Base-by-base conservation (phyloP, 2,797 vertebrate species). In the Sebastes kiyomatsui region DNA sequence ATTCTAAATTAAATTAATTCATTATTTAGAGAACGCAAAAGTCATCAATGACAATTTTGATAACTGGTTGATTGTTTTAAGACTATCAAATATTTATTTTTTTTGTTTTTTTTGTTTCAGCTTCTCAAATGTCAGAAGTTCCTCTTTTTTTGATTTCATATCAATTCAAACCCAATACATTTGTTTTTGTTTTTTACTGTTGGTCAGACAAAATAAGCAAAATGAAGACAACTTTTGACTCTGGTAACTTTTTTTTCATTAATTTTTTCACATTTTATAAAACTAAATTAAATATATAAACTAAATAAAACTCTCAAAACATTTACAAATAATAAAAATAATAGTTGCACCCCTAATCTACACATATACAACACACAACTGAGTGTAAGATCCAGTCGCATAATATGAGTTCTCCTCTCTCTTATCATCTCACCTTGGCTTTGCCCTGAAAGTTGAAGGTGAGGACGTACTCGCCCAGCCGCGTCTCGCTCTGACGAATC, bases 391-490 rank as follows among this genome's bases (percentile, higher is more conserved):
- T 8, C 66, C n/a, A 52, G 22, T 32, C 1, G 23, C 25, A 25
- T 18, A 10, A 20, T 7, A 16, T 4, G 28, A 4, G 35, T 18
- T 27, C 60, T 68, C 25, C 12, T 49, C 13, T 49, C 6, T 70
- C 8, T 27, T 1, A 7, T 52, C 0, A 1, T 25, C 87, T 87
- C 94, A 97, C 98, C 97, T 99, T 99, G n/a, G 98, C 98, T 93
- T 99, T 99, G 67, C 98, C 98, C 94, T 99, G 98, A 95, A 99
- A 99, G 96, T 99, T 99, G 93, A 99, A 99, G 86, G 98, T 99
- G 81, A 99, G 97, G 68, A 99, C 98, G 0, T 98, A 99, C 87
- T 99, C 98, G n/a, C 97, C 98, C 0, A 97, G 98, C 56, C 98
- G 95, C 0, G 98, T 99, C 93, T 99, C 98, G 0, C 98, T 99